Conservation (phyloP, 2,888 invertebrate species). For the Anoncus sp. region DNA sequence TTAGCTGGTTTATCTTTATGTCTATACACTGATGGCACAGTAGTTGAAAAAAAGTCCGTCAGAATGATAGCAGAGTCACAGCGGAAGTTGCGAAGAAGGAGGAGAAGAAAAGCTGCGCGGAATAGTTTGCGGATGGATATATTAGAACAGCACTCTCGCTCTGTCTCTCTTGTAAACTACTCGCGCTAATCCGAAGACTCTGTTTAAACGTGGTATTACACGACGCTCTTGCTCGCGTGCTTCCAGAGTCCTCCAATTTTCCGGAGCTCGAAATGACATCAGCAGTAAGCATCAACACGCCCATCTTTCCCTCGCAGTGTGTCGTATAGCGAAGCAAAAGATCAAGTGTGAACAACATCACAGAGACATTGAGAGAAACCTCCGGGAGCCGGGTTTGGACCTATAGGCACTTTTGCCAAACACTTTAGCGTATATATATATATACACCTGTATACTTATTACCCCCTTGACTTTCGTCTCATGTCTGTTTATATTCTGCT, state of each 20-base stretch:
- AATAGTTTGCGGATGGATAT: conserved; percentile 31
- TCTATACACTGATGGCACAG: background rate
- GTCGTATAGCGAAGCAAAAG: conserved; percentile 25
- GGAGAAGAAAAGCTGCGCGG: conserved; percentile 37
- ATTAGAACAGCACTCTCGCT: background rate
- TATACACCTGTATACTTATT: conserved; percentile 4
- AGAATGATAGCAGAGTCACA: conserved; percentile 19
- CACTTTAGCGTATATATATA: conserved; percentile 44
- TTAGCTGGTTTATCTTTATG: background rate
- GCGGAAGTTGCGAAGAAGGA: conserved; percentile 14
- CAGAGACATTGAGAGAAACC: conserved; percentile 11
- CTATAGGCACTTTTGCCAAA: conserved; percentile 27
- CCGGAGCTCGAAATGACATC: conserved; percentile 42
- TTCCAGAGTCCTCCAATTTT: conserved; percentile 60
- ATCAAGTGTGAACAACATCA: conserved; percentile 15
- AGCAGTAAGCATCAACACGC: conserved; percentile 37
- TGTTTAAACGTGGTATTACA: conserved; percentile 68
- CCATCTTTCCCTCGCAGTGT: conserved; percentile 36
- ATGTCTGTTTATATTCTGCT: conserved; percentile 48
- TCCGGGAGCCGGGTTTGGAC: conserved; percentile 18
- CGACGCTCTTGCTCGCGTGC: conserved; percentile 31
- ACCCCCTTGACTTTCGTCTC: conserved; percentile 51
- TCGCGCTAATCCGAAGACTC: conserved; percentile 66
- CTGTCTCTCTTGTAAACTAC: conserved; percentile 30
- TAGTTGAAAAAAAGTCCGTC: conserved; percentile 2